phyloP scores from a whole-genome alignment of 2,797 vertebrate genomes.

The Sylvia borin region DNA sequence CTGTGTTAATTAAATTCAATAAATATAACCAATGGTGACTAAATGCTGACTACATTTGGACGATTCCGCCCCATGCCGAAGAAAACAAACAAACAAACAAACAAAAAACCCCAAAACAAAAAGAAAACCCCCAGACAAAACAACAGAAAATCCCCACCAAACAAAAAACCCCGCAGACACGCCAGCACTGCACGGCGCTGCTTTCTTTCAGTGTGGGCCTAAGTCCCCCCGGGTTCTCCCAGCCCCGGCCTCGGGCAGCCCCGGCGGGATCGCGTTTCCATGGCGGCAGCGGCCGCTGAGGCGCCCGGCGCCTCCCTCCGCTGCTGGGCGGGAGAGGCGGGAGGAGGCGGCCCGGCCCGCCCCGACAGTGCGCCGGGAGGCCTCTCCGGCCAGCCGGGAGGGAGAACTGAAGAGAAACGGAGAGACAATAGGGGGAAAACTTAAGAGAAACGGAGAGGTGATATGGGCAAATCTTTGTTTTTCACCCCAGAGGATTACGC shows the following conservation, averaged over 20 bases:
- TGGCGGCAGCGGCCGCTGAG: not conserved
- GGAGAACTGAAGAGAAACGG: not conserved
- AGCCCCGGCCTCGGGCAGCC: not conserved
- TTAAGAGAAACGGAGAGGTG: not conserved
- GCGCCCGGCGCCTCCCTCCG: not conserved
- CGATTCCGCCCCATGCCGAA: not conserved
- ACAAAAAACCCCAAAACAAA: not conserved
- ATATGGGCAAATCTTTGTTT: not conserved
- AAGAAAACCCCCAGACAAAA: not conserved
- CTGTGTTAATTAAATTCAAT: not conserved
- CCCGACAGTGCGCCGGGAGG: not conserved
- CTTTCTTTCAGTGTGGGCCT: not conserved
- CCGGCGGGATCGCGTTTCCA: not conserved
- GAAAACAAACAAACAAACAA: too few relatives aligned
- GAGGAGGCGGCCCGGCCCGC: not conserved
- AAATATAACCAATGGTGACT: not conserved
- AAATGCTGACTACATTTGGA: not conserved
- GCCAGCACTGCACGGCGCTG: not conserved
- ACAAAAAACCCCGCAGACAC: too few relatives aligned
- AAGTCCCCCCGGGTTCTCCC: rapidly evolving
- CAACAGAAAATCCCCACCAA: not conserved
- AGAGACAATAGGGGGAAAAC: too few relatives aligned
- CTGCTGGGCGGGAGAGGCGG: not conserved
- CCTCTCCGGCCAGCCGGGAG: not conserved
- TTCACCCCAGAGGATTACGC: not conserved